phyloP scores from a whole-genome alignment of 2,113 vertebrate species.

The Melanocharis versteri region DNA sequence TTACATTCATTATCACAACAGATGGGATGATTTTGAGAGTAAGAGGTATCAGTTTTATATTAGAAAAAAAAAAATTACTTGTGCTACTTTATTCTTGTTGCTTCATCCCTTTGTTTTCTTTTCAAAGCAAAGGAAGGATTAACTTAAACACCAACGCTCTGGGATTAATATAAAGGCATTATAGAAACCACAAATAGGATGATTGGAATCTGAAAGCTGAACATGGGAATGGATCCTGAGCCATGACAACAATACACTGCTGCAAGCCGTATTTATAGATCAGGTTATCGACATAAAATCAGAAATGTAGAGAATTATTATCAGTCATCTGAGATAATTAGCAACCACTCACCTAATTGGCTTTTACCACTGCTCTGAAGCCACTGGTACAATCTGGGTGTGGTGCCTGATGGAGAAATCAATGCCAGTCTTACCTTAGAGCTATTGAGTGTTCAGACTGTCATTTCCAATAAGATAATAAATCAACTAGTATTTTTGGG shows the following conservation, averaged over 20 bases:
- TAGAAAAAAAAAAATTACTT: neutral
- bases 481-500: neutral
- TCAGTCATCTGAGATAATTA: neutral
- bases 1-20: neutral
- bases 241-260: neutral
- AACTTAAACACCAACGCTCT: neutral
- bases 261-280: neutral
- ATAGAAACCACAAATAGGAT: neutral
- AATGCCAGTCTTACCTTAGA: neutral
- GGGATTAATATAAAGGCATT: neutral
- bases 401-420: neutral
- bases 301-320: neutral
- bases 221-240: neutral
- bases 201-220: neutral
- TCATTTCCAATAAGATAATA: neutral
- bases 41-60: neutral
- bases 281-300: neutral
- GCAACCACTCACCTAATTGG: neutral
- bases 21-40: neutral
- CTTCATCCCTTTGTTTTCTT: neutral
- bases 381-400: neutral
- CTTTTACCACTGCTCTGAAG: neutral
- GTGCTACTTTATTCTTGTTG: neutral
- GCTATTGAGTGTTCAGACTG: neutral
- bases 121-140: neutral